Evolutionary conservation across 1,140 invertebrate genomes (phyloP), one percentile per base, ranked within the genome.

Genomic region (Papilio glaucus): DNA sequence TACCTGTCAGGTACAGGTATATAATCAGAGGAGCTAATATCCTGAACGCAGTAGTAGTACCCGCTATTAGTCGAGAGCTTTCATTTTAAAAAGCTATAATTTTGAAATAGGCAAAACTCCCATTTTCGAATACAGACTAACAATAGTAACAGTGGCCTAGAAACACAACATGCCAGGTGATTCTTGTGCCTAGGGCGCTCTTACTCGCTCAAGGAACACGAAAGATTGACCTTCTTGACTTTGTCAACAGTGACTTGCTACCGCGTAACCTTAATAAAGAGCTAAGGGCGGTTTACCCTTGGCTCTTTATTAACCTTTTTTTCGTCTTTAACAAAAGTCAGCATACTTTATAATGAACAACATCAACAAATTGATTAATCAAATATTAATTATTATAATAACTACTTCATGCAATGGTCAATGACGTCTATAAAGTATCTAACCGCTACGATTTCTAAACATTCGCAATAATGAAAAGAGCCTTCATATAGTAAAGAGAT

Each of bases 91-190:
- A 33, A 33, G n/a, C n/a, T n/a, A n/a, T n/a, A n/a, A n/a, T n/a
- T n/a, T n/a, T 33, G 29, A 3, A 33, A 33, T 6, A 33, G 6
- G 6, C 2, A 33, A 3, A 33, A 33, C 29, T 33, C 6, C 42
- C 7, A 15, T 45, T 15, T 45, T 45, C 42, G 49, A 24, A 53
- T 53, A 24, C 8, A 53, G 18, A 24, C 49, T 53, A 53, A 53
- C 49, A 53, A 53, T 24, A 24, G 18, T 53, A 24, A 53, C 49
- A 53, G 49, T 53, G 49, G 49, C 49, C 49, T 53, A 53, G 49
- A 53, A 53, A 53, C 21, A n/a, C 29, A 53, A 53, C 8, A 1
- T 49, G 21, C 8, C 18, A 24, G n/a, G 21, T 49, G 49, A 53
- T 53, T 53, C 18, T 53, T 10, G 9, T 24, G 21, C 21, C 49